Evolutionary conservation across 2,113 vertebrate species (phyloP).

Genomic region (Rhabdomys dilectus): DNA sequence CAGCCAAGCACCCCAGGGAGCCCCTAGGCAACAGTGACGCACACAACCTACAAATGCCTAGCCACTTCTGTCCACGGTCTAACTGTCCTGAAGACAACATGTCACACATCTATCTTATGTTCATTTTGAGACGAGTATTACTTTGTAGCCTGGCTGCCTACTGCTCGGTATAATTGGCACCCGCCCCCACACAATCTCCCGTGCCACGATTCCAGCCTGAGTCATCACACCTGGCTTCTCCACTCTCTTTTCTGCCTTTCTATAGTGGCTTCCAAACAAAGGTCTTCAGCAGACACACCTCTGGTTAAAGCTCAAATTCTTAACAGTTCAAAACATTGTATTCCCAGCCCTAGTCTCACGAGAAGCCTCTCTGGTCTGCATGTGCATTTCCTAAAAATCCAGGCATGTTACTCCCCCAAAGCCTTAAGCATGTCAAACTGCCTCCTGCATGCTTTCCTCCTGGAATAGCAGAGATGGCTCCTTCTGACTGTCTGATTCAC

Average conservation of each 20-base stretch:
- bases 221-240: neutral
- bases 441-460: too few relatives aligned
- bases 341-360: neutral
- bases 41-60: neutral
- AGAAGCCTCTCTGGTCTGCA: neutral
- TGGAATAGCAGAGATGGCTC: neutral
- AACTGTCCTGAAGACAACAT: neutral
- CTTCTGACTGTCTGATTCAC: neutral
- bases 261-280: neutral
- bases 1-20: neutral
- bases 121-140: neutral
- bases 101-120: neutral
- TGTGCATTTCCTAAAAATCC: neutral
- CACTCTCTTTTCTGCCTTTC: neutral
- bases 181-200: accelerated
- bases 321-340: neutral
- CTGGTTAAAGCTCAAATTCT: neutral
- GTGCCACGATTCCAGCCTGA: neutral
- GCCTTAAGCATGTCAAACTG: too few relatives aligned
- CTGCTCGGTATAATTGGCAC: neutral
- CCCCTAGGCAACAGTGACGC: neutral
- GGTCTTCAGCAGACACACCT: neutral
- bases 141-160: neutral
- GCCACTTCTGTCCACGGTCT: neutral
- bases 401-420: neutral